A percentile compares a stretch with the other conserved stretches of the same genome.
Evolutionary conservation across 2,797 vertebrate species (phyloP).

Genomic region (Falco concolor): DNA sequence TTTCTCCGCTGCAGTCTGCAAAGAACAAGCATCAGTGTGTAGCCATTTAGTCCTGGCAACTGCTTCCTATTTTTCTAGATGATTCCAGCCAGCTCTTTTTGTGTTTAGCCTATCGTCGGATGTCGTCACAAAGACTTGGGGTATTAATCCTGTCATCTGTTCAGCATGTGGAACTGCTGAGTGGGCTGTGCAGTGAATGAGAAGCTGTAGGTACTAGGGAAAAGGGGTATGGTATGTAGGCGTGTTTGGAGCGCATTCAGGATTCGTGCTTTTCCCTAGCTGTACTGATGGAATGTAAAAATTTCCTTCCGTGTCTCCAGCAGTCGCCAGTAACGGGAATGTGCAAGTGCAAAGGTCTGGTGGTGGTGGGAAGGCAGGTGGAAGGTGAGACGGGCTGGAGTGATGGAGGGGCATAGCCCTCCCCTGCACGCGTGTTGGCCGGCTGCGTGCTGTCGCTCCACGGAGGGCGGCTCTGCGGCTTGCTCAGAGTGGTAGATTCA

Average conservation of each 20-base stretch:
- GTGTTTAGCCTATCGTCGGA: slow-evolving; percentile 1
- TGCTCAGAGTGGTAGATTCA: background rate
- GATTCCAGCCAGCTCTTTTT: slow-evolving; percentile 48
- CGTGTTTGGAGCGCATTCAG: background rate
- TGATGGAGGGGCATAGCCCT: background rate
- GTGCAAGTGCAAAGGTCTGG: background rate
- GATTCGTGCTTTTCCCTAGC: background rate
- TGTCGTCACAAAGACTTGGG: background rate
- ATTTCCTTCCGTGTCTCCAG: background rate
- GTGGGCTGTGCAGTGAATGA: background rate
- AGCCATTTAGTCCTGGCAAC: slow-evolving; percentile 25
- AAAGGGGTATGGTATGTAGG: background rate
- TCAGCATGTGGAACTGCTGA: background rate
- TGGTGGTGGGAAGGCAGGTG: background rate
- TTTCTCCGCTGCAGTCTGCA: slow-evolving; percentile 26
- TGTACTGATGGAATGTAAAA: background rate
- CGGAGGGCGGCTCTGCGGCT: background rate
- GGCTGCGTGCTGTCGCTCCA: background rate
- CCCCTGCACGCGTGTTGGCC: fast-evolving
- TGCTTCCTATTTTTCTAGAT: slow-evolving; percentile 45
- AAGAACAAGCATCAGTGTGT: background rate
- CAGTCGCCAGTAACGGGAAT: background rate
- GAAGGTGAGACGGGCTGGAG: background rate
- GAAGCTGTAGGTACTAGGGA: slow-evolving; percentile 3
- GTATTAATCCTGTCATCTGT: slow-evolving; percentile 9